These are phyloP conservation scores for Dendrocopos noguchii DNA, from an alignment of 2,113 vertebrate genomes.

Conservation along the genomic window DNA sequence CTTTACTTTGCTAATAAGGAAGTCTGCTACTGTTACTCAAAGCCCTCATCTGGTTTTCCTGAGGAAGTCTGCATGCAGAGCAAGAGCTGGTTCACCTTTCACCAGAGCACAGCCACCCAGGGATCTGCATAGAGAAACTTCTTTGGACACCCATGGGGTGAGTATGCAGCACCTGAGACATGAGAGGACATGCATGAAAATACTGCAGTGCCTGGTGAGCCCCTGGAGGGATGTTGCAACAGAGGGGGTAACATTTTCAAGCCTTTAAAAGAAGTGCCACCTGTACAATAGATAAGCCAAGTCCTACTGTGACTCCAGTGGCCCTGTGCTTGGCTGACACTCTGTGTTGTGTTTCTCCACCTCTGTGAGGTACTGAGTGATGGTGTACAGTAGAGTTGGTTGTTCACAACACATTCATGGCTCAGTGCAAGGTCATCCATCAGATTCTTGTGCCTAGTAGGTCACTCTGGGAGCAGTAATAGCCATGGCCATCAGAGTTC, in stretches of 20 bases:
- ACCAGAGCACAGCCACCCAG: not conserved
- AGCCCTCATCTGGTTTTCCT: not conserved
- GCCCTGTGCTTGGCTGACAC: not conserved
- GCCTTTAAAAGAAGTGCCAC: not conserved
- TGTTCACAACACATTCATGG: not conserved
- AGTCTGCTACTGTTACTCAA: not conserved
- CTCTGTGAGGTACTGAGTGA: not conserved
- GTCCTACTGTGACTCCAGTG: not conserved
- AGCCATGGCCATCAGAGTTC: not conserved
- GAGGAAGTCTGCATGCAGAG: not conserved
- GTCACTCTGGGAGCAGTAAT: not conserved
- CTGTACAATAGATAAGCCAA: not conserved
- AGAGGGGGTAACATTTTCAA: not conserved
- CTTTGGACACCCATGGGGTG: not conserved
- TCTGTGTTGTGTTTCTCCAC: not conserved
- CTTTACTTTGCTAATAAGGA: not conserved
- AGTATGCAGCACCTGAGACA: not conserved
- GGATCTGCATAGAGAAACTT: not conserved
- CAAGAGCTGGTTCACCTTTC: not conserved
- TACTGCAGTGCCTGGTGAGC: not conserved
- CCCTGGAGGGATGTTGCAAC: not conserved
- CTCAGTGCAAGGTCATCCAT: accelerated
- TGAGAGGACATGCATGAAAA: not conserved
- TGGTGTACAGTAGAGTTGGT: not conserved
- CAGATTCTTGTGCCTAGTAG: not conserved